Evolutionary conservation across 2,888 invertebrate genomes (phyloP), one percentile per base, ranked within the genome.

Genomic region (Apamea crenata): DNA sequence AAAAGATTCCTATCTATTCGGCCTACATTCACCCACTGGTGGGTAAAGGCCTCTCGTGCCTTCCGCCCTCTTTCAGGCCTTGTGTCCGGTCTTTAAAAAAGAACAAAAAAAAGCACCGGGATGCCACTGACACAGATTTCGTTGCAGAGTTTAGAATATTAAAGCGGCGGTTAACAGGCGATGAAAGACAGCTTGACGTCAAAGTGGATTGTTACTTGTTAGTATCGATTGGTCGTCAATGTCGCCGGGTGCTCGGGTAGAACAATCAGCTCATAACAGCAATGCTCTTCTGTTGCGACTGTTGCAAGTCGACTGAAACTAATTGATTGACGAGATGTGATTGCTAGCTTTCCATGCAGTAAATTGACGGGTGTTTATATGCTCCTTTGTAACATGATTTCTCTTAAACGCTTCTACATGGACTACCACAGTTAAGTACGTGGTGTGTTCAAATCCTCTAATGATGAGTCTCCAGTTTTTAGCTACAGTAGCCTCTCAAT

Each of bases 171-270:
- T 50, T 70, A 73, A 65, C 68, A 73, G 67, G 50, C 72, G 78
- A 76, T 81, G 71, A 73, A 83, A 80, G 74, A 32, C 69, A 70
- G 73, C 29, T 80, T 84, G 82, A 85, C 82, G 79, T 88, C 83
- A 82, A 70, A 77, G 68, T 81, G 78, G 83, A 83, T 82, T 81
- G 80, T 77, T 87, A 66, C 69, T 86, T 77, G 78, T 72, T 83
- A 47, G 75, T 78, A 88, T 88, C 82, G 87, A 89, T 83, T 84
- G 82, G 72, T 47, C 70, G 69, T 82, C 87, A 79, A 84, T 81
- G 78, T 68, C 74, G 73, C 32, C 59, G 69, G 68, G 40, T 40
- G 83, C 71, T 77, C 75, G 72, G 75, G 76, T 83, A 53, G 67
- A 80, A 86, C 82, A 83, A 81, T 82, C 76, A 73, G 36, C 65